phyloP scores from a whole-genome alignment of 2,888 invertebrate genomes.

The Pyrrhia umbra region DNA sequence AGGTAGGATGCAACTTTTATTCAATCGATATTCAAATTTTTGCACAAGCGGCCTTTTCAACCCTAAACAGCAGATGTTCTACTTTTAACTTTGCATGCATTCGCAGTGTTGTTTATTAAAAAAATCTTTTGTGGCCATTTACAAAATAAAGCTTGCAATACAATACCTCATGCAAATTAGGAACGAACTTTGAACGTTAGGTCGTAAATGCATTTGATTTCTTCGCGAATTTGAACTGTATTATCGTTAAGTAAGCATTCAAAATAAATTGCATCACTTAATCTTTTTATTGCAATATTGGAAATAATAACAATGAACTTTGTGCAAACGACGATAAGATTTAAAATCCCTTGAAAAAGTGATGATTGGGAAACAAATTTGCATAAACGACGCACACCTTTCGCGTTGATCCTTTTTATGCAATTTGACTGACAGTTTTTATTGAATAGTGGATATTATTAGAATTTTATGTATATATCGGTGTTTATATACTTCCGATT shows the following conservation, averaged over 20 bases:
- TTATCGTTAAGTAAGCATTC: slow-evolving; percentile 55
- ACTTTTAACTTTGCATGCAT: slow-evolving; percentile 80
- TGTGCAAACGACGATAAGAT: slow-evolving; percentile 61
- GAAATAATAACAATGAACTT: slow-evolving; percentile 46
- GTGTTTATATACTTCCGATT: slow-evolving; percentile 50
- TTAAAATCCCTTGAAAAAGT: slow-evolving; percentile 53
- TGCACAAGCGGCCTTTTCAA: slow-evolving; percentile 62
- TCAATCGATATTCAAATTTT: slow-evolving; percentile 66
- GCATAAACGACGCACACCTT: slow-evolving; percentile 88
- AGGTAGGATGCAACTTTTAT: slow-evolving; percentile 59
- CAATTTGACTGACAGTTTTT: slow-evolving; percentile 86
- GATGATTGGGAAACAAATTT: slow-evolving; percentile 78
- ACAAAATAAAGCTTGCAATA: slow-evolving; percentile 86
- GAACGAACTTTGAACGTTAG: slow-evolving; percentile 65
- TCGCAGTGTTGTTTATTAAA: slow-evolving; percentile 87
- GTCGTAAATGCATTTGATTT: slow-evolving; percentile 57
- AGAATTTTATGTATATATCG: slow-evolving; percentile 42
- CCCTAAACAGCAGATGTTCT: slow-evolving; percentile 85
- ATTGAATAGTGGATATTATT: slow-evolving; percentile 71
- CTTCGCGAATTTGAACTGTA: slow-evolving; percentile 71
- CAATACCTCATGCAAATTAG: slow-evolving; percentile 90
- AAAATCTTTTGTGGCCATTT: slow-evolving; percentile 89
- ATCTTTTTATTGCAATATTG: slow-evolving; percentile 70
- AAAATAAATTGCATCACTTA: slow-evolving; percentile 73
- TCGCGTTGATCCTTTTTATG: slow-evolving; percentile 85